Evolutionary conservation across 2,797 vertebrate genomes (phyloP), one percentile per base, ranked within the genome.

Genomic region (Macrochelys suwanniensis): DNA sequence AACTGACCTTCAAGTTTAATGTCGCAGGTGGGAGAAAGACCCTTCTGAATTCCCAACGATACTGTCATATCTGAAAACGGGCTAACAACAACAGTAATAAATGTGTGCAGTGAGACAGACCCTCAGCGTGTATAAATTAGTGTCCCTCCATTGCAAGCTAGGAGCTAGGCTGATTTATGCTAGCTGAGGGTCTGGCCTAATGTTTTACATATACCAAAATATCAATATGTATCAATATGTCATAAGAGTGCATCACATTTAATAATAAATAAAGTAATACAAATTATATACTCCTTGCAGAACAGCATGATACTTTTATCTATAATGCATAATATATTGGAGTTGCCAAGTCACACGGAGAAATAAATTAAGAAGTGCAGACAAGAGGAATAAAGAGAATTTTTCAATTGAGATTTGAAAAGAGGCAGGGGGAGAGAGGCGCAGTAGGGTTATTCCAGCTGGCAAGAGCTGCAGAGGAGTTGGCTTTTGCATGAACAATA

Each of bases 1-100:
- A 98, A 54, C 78, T 96, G 82, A 90, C 79, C 54, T 98, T 98
- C 45, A 98, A 95, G 95, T 98, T 98, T 81, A 98, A 84, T 53
- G 97, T 99, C 71, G 98, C 98, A 94, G 97, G 95, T 96, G 33
- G 57, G 77, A 76, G 65, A 76, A 76, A 26, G 23, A 76, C 71
- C 11, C 11, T 13, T 8, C 19, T 16, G n/a, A 25, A 51, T 31
- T 21, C 25, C 28, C 10, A 17, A 17, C 16, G 3, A 26, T 76
- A 7, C 25, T 45, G 42, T 45, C 42, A 1, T 47, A 42, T 76
- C 71, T 76, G 71, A 76, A 76, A 76, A 45, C 6, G 6, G 42
- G 6, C 42, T 45, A 45, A 12, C 71, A 65, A 16, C 15, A 65
- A n/a, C 61, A 68, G 61, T 19, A 68, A 17, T 21, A 37, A n/a